Percentiles rank a stretch among this genome's conserved stretches.
Conservation (phyloP, 2,888 invertebrate species). For the Diaphora mendica region DNA sequence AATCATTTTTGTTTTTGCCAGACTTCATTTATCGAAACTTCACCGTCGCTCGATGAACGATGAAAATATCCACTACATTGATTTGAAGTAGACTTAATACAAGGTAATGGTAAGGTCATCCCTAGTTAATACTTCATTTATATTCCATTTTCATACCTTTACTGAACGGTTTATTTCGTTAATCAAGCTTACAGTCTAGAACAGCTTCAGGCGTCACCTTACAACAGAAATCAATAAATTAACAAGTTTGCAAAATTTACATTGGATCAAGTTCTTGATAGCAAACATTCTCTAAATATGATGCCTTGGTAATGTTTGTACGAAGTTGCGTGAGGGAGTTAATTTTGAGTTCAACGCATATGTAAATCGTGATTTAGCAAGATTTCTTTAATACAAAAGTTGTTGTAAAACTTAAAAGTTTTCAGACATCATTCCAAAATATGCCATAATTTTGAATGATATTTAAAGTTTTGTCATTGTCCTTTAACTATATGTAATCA, state of each 20-base stretch:
- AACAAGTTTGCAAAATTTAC: neutral
- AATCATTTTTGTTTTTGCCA: too few species aligned
- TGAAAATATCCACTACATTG: neutral
- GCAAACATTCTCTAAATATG: conserved; percentile 12
- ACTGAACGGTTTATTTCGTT: neutral
- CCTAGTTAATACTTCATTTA: neutral
- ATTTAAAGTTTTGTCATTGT: too few species aligned
- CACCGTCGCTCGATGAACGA: neutral
- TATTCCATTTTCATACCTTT: neutral
- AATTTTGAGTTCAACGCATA: neutral
- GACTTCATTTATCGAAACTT: too few species aligned
- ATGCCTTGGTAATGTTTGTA: neutral
- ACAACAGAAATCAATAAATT: conserved; percentile 6
- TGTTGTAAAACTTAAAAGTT: neutral
- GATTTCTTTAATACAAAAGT: neutral
- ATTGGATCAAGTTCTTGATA: neutral
- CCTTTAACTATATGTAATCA: too few species aligned
- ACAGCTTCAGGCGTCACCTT: neutral
- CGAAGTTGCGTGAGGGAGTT: neutral
- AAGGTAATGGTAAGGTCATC: neutral
- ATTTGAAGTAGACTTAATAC: neutral
- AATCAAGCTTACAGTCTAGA: neutral
- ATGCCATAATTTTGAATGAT: neutral
- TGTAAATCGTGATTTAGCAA: neutral
- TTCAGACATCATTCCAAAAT: neutral